A percentile compares a stretch with the other conserved stretches of the same genome.
phyloP scores from a whole-genome alignment of 1,140 invertebrate genomes.

The Papilio helenus region DNA sequence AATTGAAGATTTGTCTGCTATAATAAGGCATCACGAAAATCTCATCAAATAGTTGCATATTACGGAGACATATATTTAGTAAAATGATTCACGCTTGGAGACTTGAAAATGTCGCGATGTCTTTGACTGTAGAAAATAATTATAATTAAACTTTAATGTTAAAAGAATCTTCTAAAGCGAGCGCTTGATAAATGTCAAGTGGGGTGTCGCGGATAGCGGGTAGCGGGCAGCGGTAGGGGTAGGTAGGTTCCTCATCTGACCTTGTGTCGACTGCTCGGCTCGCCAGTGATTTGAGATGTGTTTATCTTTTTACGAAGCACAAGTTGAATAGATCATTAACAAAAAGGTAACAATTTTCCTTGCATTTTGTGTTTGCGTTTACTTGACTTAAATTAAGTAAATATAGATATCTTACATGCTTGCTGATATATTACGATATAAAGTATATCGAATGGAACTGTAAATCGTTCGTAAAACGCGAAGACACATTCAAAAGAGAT shows the following conservation, averaged over 20 bases:
- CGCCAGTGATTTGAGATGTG: not conserved
- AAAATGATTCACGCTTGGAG: not conserved
- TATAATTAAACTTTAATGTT: conserved; percentile 2
- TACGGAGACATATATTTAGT: not conserved
- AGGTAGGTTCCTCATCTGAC: not conserved
- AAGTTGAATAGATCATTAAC: conserved; percentile 1
- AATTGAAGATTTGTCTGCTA: not conserved
- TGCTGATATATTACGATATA: not conserved
- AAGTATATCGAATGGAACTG: not conserved
- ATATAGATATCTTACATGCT: not conserved
- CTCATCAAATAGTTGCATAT: not conserved
- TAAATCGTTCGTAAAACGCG: not conserved
- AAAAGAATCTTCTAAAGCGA: not conserved
- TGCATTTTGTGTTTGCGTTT: not conserved
- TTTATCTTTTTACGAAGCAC: not conserved
- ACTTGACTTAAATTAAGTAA: too few species aligned
- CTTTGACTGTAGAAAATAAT: not conserved
- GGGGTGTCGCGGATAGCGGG: not conserved
- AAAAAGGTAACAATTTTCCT: not conserved
- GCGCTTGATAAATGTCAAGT: conserved; percentile 6
- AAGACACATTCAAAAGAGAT: not conserved
- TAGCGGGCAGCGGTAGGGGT: not conserved
- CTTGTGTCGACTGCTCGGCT: not conserved
- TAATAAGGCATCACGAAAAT: too few species aligned
- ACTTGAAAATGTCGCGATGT: not conserved